A percentile compares a stretch with the other conserved stretches of the same genome.
Conservation (phyloP, 2,888 invertebrate species). For the Automeris io region DNA sequence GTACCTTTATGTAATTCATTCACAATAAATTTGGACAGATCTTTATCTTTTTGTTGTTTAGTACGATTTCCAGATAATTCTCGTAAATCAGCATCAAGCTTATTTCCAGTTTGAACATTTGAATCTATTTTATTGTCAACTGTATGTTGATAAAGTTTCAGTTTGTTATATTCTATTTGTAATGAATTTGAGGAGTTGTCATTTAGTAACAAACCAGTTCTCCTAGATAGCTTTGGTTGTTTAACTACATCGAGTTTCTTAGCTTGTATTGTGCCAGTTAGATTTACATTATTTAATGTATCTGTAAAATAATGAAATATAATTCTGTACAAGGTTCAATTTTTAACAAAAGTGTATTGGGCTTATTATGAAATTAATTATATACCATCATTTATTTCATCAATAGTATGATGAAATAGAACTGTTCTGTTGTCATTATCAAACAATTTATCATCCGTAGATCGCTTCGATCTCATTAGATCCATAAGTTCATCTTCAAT, state of each 20-base stretch:
- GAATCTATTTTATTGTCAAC: slow-evolving; percentile 56
- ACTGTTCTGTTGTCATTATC: slow-evolving; percentile 33
- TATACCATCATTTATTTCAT: slow-evolving; percentile 63
- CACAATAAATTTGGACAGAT: slow-evolving; percentile 55
- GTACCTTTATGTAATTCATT: slow-evolving; percentile 51
- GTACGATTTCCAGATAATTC: slow-evolving; percentile 40
- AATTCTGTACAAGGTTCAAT: not conserved
- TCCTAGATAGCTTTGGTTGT: slow-evolving; percentile 29
- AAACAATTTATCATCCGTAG: slow-evolving; percentile 20
- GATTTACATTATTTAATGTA: slow-evolving; percentile 41
- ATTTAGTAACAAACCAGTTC: slow-evolving; percentile 25
- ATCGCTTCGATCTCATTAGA: slow-evolving; percentile 37
- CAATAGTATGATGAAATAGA: slow-evolving; percentile 42
- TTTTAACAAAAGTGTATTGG: not conserved
- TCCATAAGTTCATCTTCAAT: slow-evolving; percentile 20
- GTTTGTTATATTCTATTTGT: slow-evolving; percentile 48
- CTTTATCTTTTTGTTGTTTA: slow-evolving; percentile 41
- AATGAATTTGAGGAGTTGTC: slow-evolving; percentile 33
- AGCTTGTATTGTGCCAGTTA: slow-evolving; percentile 46
- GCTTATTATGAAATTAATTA: slow-evolving; percentile 7
- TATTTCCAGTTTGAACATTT: slow-evolving; percentile 28
- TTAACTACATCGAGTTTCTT: slow-evolving; percentile 30
- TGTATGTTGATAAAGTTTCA: slow-evolving; percentile 37
- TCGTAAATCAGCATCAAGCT: slow-evolving; percentile 31
- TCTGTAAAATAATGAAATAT: slow-evolving; percentile 29